A percentile compares a stretch with the other conserved stretches of the same genome.
Evolutionary conservation across 2,113 vertebrate genomes (phyloP).

Genomic region (Formicarius rufipectus): DNA sequence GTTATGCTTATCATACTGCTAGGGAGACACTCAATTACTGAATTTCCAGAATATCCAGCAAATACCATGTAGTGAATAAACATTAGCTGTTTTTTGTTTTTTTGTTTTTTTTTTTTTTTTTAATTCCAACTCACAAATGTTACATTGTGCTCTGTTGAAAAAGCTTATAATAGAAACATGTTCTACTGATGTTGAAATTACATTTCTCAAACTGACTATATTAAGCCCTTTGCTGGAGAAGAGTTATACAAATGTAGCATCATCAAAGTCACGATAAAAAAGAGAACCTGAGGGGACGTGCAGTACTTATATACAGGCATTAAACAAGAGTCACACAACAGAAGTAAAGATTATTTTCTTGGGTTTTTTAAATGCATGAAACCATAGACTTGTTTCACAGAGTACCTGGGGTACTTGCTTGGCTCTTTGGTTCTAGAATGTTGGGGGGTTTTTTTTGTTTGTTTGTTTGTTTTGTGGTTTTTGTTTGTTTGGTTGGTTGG

Average conservation of each 20-base stretch:
- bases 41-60: constrained; percentile 30
- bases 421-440: not conserved
- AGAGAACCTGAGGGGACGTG: not conserved
- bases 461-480: no score
- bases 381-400: not conserved
- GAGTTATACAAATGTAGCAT: constrained; percentile 18
- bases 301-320: constrained; percentile 33
- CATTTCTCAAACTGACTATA: not conserved
- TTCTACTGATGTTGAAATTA: constrained; percentile 29
- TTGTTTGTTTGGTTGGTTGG: no score
- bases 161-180: constrained; percentile 23
- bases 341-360: not conserved
- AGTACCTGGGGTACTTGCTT: not conserved
- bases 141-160: constrained; percentile 6
- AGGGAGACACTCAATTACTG: not conserved
- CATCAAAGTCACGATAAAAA: constrained; percentile 20
- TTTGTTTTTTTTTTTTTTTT: not conserved
- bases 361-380: not conserved
- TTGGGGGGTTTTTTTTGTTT: no score
- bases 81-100: not conserved
- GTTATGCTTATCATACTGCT: not conserved
- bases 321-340: not conserved
- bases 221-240: constrained; percentile 34
- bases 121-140: not conserved
- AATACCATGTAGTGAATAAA: constrained; percentile 38